These are phyloP conservation scores for Centrocercus urophasianus DNA, from an alignment of 2,113 vertebrate genomes.

Conservation along the genomic window DNA sequence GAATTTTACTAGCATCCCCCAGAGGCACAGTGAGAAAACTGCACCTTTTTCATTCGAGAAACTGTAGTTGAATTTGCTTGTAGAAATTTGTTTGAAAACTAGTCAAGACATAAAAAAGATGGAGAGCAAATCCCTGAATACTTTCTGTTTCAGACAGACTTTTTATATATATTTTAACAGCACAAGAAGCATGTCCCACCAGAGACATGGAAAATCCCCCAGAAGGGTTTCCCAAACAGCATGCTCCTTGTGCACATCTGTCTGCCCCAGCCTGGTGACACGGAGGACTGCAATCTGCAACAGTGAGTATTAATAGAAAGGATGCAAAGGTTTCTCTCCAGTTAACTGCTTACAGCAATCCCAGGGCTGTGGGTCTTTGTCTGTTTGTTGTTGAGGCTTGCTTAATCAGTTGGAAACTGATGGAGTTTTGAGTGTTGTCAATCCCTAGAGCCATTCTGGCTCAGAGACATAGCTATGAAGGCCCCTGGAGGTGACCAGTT, in stretches of 20 bases:
- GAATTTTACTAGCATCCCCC: constrained; percentile 9
- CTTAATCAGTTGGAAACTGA: neutral
- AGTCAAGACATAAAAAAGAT: neutral
- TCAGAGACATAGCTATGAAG: neutral
- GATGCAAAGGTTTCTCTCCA: neutral
- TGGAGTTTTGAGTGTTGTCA: neutral
- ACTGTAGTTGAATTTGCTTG: neutral
- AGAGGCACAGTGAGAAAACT: neutral
- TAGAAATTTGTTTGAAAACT: neutral
- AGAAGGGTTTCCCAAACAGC: neutral
- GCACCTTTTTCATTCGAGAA: neutral
- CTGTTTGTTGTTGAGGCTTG: neutral
- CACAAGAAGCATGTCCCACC: neutral
- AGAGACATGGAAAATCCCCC: neutral
- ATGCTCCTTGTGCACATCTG: neutral
- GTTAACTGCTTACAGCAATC: neutral
- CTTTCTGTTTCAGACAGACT: neutral
- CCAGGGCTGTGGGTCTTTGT: too few relatives aligned
- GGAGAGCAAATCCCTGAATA: neutral
- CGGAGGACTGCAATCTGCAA: neutral
- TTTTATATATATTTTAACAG: neutral
- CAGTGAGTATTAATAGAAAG: neutral
- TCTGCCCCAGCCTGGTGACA: neutral
- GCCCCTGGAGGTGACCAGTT: neutral
- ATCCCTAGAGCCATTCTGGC: neutral